Evolutionary conservation across 2,113 vertebrate genomes (phyloP).

Genomic region (Zapornia atra): DNA sequence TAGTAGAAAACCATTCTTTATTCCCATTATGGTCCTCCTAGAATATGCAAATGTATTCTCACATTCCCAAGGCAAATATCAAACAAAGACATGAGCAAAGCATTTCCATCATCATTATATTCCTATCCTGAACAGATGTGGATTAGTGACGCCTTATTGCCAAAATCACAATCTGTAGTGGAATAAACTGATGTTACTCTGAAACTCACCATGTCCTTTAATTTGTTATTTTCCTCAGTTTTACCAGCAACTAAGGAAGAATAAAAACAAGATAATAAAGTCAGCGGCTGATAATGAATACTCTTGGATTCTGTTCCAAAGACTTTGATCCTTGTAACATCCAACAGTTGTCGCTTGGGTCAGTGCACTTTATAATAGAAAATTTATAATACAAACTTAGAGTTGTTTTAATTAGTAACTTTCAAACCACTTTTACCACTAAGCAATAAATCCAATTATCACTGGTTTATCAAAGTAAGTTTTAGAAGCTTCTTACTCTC

Average conservation of each 20-base stretch:
- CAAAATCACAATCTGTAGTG: slow-evolving; percentile 28
- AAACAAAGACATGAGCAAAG: slow-evolving; percentile 32
- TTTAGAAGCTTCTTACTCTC: not conserved
- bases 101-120: slow-evolving; percentile 46
- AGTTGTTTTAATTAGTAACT: not conserved
- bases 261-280: not conserved
- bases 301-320: not conserved
- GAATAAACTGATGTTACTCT: slow-evolving; percentile 24
- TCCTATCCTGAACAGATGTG: slow-evolving; percentile 48
- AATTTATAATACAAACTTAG: not conserved
- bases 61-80: slow-evolving; percentile 47
- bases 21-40: not conserved
- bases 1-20: not conserved
- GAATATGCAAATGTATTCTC: slow-evolving; percentile 19
- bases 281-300: not conserved
- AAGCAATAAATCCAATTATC: not conserved
- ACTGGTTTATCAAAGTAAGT: not conserved
- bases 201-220: not conserved
- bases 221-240: slow-evolving; percentile 8
- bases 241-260: not conserved
- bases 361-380: not conserved
- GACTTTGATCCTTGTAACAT: not conserved
- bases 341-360: not conserved
- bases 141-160: slow-evolving; percentile 51
- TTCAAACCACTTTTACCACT: not conserved